Evolutionary conservation across 2,888 invertebrate species (phyloP), one percentile per base, ranked within the genome.

Genomic region (Pimpla rufipes): DNA sequence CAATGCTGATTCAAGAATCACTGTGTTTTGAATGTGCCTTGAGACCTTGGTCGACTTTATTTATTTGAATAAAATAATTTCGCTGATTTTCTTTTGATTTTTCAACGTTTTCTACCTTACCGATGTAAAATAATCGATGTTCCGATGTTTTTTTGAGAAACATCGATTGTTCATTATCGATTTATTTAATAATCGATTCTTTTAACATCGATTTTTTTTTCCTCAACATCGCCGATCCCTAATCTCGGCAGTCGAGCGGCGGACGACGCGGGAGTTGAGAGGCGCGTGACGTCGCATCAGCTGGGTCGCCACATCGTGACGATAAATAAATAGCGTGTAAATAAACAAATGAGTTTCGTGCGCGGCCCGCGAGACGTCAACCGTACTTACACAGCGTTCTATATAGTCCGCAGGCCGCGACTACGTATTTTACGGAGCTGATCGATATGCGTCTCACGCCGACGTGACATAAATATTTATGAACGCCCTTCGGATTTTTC

Each of bases 401-500:
- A 13, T 55, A 40, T 21, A n/a, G n/a, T n/a, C 47, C 47, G 8
- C 1, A 42, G 29, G 29, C 29, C 29, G 29, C 23, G 13, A 13
- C 21, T 35, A 16, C n/a, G 40, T 16, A 47, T 74, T 62, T 6
- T 37, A 29, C 23, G 4, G 64, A 37, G 5, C 50, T 21, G 64
- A 21, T 75, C 55, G 75, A 75, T 74, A 45, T 29, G 45, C 16
- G 40, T 55, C 40, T 40, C 40, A 13, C 64, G 16, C 16, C 52
- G 64, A 75, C 52, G 75, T 75, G 75, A 64, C 64, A 55, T 75
- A 75, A 75, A 75, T 75, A 75, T 75, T 66, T 75, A 75, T 75
- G 66, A 75, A 64, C 29, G 42, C 40, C 64, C 40, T 64, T 64
- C 64, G 52, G 40, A 50, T 42, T 75, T 75, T 55, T 37, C 74